Conservation (phyloP, 2,888 invertebrate genomes). For the Drosophila demipolita region DNA sequence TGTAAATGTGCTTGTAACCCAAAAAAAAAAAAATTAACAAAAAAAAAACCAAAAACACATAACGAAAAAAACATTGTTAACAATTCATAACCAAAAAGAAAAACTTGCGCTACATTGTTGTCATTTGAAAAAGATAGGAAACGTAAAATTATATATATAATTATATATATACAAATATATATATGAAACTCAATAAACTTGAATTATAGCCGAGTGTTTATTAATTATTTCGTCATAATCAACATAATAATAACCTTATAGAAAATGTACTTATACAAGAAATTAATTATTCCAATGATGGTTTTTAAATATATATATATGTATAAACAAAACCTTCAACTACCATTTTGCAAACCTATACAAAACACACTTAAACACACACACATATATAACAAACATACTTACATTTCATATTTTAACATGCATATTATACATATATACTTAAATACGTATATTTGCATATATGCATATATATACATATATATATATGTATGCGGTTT, state of each 20-base stretch:
- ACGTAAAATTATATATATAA: conserved; percentile 12
- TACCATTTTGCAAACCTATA: conserved; percentile 11
- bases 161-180: neutral
- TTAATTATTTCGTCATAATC: conserved; percentile 49
- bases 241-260: conserved; percentile 47
- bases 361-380: conserved; percentile 23
- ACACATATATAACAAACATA: neutral
- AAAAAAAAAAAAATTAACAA: conserved; percentile 7
- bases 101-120: conserved; percentile 71
- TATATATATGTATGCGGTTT: conserved; percentile 46
- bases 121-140: conserved; percentile 59
- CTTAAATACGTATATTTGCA: conserved; percentile 37
- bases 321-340: conserved; percentile 17
- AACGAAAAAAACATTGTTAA: conserved; percentile 37
- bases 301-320: conserved; percentile 52
- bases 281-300: conserved; percentile 51
- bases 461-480: conserved; percentile 12
- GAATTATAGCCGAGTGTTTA: conserved; percentile 53
- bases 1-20: conserved; percentile 52
- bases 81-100: conserved; percentile 32
- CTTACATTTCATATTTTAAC: conserved; percentile 12
- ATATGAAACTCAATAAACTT: conserved; percentile 26
- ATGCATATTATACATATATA: conserved; percentile 13
- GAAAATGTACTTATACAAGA: conserved; percentile 53
- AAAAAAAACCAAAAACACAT: neutral